phyloP scores from a whole-genome alignment of 1,140 invertebrate genomes.

The Diabrotica undecimpunctata region DNA sequence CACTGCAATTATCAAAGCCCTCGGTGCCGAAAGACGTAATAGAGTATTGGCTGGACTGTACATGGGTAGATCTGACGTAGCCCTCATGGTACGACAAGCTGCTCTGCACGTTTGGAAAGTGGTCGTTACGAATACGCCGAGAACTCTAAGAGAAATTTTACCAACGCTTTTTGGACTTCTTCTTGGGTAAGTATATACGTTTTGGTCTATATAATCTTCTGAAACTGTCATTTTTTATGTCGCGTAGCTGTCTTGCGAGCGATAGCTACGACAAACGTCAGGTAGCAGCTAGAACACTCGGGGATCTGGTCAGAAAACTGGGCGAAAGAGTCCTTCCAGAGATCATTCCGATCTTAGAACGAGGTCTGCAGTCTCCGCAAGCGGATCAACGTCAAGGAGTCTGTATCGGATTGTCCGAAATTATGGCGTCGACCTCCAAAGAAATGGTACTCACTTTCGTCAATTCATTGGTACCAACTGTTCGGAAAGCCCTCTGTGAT shows the following conservation, averaged over 20 bases:
- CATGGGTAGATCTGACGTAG: constrained; percentile 96
- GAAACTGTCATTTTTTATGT: neutral
- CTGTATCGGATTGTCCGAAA: constrained; percentile 96
- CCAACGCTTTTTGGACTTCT: constrained; percentile 90
- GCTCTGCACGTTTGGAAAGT: constrained; percentile 97
- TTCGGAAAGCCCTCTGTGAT: constrained; percentile 90
- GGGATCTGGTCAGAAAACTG: constrained; percentile 95
- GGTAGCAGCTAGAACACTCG: constrained; percentile 91
- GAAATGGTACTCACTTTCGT: constrained; percentile 94
- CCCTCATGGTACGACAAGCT: constrained; percentile 93
- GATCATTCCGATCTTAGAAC: constrained; percentile 96
- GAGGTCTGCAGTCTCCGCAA: constrained; percentile 84
- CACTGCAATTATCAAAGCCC: constrained; percentile 79
- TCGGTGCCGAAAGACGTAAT: constrained; percentile 88
- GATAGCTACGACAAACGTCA: constrained; percentile 95
- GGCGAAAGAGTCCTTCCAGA: constrained; percentile 96
- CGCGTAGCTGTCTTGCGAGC: constrained; percentile 75
- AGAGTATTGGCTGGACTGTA: constrained; percentile 93
- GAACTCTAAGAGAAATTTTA: constrained; percentile 94
- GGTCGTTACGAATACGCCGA: constrained; percentile 93
- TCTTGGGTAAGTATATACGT: constrained; percentile 55
- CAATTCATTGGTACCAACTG: constrained; percentile 95
- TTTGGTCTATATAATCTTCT: neutral
- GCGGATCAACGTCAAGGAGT: constrained; percentile 95
- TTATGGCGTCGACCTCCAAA: constrained; percentile 92